These are phyloP conservation scores for Agrenia bidenticulata DNA, from an alignment of 2,888 invertebrate species.

Conservation along the genomic window DNA sequence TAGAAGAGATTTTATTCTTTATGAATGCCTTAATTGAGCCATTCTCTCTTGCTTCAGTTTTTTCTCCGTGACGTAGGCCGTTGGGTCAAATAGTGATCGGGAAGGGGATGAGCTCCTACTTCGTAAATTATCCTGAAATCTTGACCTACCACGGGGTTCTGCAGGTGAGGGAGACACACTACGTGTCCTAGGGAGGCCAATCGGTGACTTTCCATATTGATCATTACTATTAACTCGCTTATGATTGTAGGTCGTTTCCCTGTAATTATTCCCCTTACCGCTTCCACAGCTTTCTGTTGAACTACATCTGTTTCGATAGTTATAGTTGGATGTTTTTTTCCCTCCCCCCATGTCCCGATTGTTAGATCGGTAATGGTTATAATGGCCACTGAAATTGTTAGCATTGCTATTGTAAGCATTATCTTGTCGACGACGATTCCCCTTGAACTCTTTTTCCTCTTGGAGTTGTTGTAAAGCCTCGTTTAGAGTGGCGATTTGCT, in stretches of 20 bases:
- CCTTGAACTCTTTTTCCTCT: neutral
- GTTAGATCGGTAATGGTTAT: neutral
- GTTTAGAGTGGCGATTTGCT: slow-evolving; percentile 19
- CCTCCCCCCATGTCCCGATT: neutral
- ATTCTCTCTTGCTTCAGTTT: slow-evolving; percentile 38
- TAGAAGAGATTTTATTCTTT: neutral
- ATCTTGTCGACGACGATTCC: neutral
- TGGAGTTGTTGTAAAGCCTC: neutral
- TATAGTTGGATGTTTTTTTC: neutral
- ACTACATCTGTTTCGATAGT: slow-evolving; percentile 19
- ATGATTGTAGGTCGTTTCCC: neutral
- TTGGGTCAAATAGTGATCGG: slow-evolving; percentile 44
- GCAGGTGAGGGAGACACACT: slow-evolving; percentile 18
- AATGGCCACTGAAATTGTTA: neutral
- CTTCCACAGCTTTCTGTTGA: slow-evolving; percentile 30
- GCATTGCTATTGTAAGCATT: neutral
- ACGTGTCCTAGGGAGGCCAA: slow-evolving; percentile 10
- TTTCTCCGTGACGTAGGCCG: slow-evolving; percentile 47
- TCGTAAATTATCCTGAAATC: slow-evolving; percentile 1
- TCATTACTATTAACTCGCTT: neutral
- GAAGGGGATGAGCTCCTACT: slow-evolving; percentile 27
- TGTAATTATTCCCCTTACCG: slow-evolving; percentile 6
- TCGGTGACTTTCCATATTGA: neutral
- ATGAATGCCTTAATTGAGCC: slow-evolving; percentile 41
- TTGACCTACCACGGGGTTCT: neutral